These are phyloP conservation scores for Rhabditoides inermis DNA, from an alignment of 2,888 invertebrate species.

Conservation along the genomic window DNA sequence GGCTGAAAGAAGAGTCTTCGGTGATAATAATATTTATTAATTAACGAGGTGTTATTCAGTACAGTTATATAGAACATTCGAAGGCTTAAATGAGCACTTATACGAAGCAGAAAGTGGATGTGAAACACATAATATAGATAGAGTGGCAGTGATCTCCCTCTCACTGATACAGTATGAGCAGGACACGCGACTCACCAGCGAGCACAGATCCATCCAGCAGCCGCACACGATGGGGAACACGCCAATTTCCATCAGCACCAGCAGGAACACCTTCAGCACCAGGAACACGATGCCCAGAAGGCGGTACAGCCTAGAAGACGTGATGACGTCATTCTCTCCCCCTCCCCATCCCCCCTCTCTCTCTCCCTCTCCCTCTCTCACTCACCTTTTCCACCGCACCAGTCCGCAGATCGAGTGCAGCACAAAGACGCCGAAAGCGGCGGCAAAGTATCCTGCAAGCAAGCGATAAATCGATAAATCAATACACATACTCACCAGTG, in stretches of 20 bases:
- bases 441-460: slow-evolving; percentile 83
- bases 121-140: no score
- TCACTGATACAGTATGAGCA: no score
- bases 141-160: no score
- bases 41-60: no score
- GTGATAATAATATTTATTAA: no score
- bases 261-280: slow-evolving; percentile 68
- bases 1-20: slow-evolving; percentile 29
- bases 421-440: slow-evolving; percentile 72
- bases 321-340: background rate
- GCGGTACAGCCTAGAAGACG: slow-evolving; percentile 33
- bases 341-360: no score
- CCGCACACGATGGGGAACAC: slow-evolving; percentile 91
- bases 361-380: no score
- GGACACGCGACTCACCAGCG: slow-evolving; percentile 65
- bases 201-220: slow-evolving; percentile 98
- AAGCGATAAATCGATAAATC: no score
- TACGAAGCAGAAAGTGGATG: no score
- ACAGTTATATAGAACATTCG: no score
- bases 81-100: no score
- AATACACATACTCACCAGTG: slow-evolving; percentile 12
- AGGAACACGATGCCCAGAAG: slow-evolving; percentile 65
- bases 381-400: slow-evolving; percentile 70
- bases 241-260: slow-evolving; percentile 93
- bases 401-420: slow-evolving; percentile 76